phyloP scores from a whole-genome alignment of 2,113 vertebrate species.

The Archilochus colubris region DNA sequence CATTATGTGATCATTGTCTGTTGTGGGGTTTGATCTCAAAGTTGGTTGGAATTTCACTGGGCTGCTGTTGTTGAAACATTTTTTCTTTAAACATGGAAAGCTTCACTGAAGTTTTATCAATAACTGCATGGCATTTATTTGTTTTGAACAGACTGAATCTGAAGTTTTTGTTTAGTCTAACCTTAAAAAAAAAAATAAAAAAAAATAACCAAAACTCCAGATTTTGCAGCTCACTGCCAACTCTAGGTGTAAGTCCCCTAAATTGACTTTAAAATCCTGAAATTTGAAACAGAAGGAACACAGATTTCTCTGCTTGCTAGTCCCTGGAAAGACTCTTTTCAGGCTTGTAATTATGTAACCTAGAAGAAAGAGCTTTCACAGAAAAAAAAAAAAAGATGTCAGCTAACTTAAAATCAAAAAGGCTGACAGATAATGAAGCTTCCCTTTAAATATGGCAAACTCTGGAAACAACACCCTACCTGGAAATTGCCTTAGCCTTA shows the following conservation, averaged over 20 bases:
- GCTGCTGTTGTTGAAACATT: neutral
- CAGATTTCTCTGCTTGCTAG: neutral
- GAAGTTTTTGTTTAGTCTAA: conserved; percentile 11
- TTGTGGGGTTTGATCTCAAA: neutral
- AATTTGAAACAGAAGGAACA: neutral
- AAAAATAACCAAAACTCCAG: neutral
- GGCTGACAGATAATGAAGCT: neutral
- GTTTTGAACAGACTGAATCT: neutral
- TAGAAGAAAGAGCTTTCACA: neutral
- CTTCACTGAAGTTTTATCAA: neutral
- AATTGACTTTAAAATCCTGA: conserved; percentile 38
- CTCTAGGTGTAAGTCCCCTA: neutral
- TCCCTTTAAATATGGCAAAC: neutral
- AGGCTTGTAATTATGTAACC: neutral
- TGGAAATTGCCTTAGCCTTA: fast-evolving
- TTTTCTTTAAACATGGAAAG: neutral
- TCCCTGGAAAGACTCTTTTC: neutral
- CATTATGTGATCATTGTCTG: neutral
- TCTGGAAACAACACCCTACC: neutral
- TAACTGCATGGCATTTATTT: neutral
- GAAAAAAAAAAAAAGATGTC: neutral
- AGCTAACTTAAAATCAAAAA: neutral
- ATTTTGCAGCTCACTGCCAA: conserved; percentile 17
- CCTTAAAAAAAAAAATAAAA: neutral
- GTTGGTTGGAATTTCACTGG: neutral